Base-by-base conservation (phyloP, 1,140 invertebrate genomes). In the Belonocnema kinseyi region DNA sequence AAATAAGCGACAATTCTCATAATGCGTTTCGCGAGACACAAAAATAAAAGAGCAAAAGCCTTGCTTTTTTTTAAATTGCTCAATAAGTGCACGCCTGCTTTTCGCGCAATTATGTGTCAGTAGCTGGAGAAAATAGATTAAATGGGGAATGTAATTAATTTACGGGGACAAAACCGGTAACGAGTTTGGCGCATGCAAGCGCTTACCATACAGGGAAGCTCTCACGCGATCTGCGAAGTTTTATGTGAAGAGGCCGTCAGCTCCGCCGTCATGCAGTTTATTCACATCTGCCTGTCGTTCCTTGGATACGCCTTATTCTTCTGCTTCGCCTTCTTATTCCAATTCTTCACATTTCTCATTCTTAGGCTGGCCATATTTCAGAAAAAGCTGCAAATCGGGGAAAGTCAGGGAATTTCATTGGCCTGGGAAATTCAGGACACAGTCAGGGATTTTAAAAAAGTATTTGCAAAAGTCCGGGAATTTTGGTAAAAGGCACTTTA, bases 111-210 rank as follows among this genome's bases (percentile, higher is more conserved):
- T 66, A 66, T 66, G 58, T 66, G 58, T 66, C 58, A 66, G 58
- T 66, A 40, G 40, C 58, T 66, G 58, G 76, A 51, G 77, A 81
- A 82, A 83, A 81, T 77, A 77, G 83, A 82, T 78, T 79, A 82
- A 81, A 82, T 76, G 71, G 73, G 77, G 75, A 72, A 72, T 72
- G 78, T 88, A 88, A 88, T 88, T 88, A 87, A 88, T 88, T 88
- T 86, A 85, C 83, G 79, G 80, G 84, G 87, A 87, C 86, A 86
- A 88, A 86, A 85, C 80, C 85, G 83, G 86, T 88, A 88, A 88
- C 85, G 86, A 86, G 86, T 86, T 82, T 26, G 75, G 77, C 52
- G 82, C 87, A 87, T 88, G 87, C 86, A 85, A 88, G 52, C 80
- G 13, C 74, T 74, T 73, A 75, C 40, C 53, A 16, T 54, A 71